These are phyloP conservation scores for Deroptyus accipitrinus DNA, from an alignment of 2,113 vertebrate genomes.

Conservation along the genomic window DNA sequence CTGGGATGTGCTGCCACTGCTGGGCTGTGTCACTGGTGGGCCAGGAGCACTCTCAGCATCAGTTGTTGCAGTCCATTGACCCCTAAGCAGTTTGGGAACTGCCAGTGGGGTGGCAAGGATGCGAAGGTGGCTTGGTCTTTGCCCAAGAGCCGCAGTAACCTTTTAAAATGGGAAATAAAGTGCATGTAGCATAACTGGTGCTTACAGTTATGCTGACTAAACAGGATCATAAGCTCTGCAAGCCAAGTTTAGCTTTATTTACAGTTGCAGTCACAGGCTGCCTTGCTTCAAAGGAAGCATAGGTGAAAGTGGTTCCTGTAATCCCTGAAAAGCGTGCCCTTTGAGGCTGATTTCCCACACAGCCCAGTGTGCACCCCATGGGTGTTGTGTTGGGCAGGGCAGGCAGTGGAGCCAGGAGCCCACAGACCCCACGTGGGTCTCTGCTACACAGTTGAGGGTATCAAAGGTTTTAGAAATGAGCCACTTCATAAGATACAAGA, in stretches of 20 bases:
- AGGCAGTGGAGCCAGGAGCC: background rate
- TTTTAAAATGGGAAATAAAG: background rate
- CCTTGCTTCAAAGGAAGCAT: background rate
- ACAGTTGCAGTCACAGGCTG: background rate
- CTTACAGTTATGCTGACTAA: background rate
- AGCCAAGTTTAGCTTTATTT: background rate
- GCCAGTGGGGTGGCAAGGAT: background rate
- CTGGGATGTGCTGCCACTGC: background rate
- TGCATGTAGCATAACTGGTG: background rate
- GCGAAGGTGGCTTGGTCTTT: background rate
- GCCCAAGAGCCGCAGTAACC: background rate
- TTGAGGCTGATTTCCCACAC: background rate
- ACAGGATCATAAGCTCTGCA: background rate
- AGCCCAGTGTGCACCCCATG: background rate
- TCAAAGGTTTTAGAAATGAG: background rate
- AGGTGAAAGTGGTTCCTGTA: background rate
- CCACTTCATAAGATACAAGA: background rate
- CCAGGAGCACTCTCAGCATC: background rate
- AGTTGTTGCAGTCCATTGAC: background rate
- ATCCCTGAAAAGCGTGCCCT: background rate
- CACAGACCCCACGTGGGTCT: fast-evolving
- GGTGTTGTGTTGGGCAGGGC: background rate
- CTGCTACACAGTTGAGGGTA: background rate
- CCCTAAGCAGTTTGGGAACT: background rate
- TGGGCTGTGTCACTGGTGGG: background rate